phyloP scores from a whole-genome alignment of 2,888 invertebrate species.

The Drosophila algonquin region DNA sequence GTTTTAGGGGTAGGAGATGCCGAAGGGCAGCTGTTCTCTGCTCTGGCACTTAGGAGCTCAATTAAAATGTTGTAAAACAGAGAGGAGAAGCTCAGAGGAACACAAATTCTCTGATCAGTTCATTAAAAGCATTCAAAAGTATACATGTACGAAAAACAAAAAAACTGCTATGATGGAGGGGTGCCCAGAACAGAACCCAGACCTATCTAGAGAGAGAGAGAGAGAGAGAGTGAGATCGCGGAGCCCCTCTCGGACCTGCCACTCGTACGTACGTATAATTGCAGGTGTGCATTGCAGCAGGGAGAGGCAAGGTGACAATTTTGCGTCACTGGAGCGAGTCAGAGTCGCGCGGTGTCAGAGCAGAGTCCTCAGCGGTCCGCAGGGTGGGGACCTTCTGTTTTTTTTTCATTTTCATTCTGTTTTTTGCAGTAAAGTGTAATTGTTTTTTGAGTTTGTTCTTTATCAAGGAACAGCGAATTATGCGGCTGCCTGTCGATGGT shows the following conservation, averaged over 20 bases:
- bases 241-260: constrained; percentile 36
- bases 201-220: constrained; percentile 10
- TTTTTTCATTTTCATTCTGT: constrained; percentile 1
- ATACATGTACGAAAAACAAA: constrained; percentile 13
- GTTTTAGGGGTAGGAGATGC: neutral
- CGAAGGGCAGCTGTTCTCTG: constrained; percentile 50
- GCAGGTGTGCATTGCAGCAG: constrained; percentile 70
- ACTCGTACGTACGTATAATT: constrained; percentile 54
- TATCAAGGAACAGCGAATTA: constrained; percentile 23
- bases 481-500: constrained; percentile 30
- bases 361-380: constrained; percentile 21
- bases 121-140: constrained; percentile 54
- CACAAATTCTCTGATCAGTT: constrained; percentile 66
- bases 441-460: constrained; percentile 21
- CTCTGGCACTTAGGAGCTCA: constrained; percentile 45
- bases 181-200: constrained; percentile 10
- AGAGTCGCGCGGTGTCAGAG: constrained; percentile 38
- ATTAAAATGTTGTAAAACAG: constrained; percentile 60
- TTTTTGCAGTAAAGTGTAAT: constrained; percentile 29
- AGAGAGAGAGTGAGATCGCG: constrained; percentile 13
- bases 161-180: constrained; percentile 36
- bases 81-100: constrained; percentile 19
- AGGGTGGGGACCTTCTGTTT: constrained; percentile 27
- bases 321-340: constrained; percentile 76
- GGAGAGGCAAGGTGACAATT: constrained; percentile 73